Percentiles rank a stretch among this genome's conserved stretches.
phyloP scores from a whole-genome alignment of 2,888 invertebrate genomes.

The Deladenus siricidicola region DNA sequence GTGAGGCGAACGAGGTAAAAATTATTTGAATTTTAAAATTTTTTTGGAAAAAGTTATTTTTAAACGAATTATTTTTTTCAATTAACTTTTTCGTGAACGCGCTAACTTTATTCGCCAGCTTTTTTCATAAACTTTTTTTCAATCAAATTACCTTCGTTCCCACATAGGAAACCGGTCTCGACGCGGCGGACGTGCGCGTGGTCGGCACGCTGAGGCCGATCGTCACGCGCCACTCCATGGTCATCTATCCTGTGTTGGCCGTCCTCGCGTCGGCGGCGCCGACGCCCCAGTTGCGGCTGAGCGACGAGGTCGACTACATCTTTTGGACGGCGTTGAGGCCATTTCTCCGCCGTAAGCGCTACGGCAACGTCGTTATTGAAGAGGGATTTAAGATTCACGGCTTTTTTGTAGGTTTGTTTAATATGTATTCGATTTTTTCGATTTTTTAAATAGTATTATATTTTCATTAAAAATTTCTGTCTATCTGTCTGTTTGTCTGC shows the following conservation, averaged over 20 bases:
- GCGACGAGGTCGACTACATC: neutral
- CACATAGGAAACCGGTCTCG: constrained; percentile 1
- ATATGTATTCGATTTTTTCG: too few species aligned
- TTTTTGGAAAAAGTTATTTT: neutral
- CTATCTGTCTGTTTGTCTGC: too few species aligned
- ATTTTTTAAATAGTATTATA: too few species aligned
- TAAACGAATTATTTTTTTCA: neutral
- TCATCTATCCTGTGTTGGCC: neutral
- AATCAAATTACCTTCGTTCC: too few species aligned
- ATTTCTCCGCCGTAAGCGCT: neutral
- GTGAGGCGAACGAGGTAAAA: constrained; percentile 2
- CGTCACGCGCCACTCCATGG: neutral
- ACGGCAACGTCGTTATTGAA: neutral
- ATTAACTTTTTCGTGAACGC: neutral
- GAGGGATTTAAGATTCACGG: neutral
- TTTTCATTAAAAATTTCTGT: neutral
- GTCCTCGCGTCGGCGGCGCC: neutral
- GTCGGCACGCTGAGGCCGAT: neutral
- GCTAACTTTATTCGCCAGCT: too few species aligned
- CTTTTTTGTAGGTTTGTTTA: neutral
- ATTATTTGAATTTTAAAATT: neutral
- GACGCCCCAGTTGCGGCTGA: neutral
- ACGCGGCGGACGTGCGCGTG: neutral
- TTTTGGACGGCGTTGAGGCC: neutral
- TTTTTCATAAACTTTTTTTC: too few species aligned